A percentile compares a stretch with the other conserved stretches of the same genome.
phyloP scores from a whole-genome alignment of 2,888 invertebrate species.

The Coenonympha glycerion region DNA sequence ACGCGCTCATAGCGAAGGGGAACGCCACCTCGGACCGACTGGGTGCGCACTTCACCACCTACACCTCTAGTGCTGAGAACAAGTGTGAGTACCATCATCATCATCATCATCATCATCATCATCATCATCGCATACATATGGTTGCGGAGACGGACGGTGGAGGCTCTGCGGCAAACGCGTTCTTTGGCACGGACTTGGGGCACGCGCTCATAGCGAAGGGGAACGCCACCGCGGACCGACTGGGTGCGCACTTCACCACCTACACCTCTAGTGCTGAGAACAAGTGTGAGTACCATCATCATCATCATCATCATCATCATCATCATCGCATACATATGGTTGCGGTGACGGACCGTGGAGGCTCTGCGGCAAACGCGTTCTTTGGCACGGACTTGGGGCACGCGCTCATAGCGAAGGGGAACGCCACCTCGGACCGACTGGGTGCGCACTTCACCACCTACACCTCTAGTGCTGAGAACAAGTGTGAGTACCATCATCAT shows the following conservation, averaged over 20 bases:
- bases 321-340: constrained; percentile 97
- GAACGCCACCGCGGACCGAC: constrained; percentile 91
- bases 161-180: constrained; percentile 84
- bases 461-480: constrained; percentile 87
- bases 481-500: constrained; percentile 88
- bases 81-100: constrained; percentile 89
- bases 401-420: constrained; percentile 93
- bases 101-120: too few species aligned
- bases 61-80: constrained; percentile 87
- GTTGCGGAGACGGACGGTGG: constrained; percentile 94
- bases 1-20: constrained; percentile 93
- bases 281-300: constrained; percentile 82
- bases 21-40: constrained; percentile 93
- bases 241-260: constrained; percentile 94
- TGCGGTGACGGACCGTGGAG: constrained; percentile 92
- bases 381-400: constrained; percentile 93
- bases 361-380: constrained; percentile 85
- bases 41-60: constrained; percentile 94
- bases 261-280: constrained; percentile 89
- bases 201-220: constrained; percentile 95
- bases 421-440: constrained; percentile 91
- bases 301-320: too few species aligned
- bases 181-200: constrained; percentile 91
- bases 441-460: constrained; percentile 95
- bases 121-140: constrained; percentile 96